These are phyloP conservation scores for Pachycephus smyrnensis DNA, from an alignment of 2,888 invertebrate genomes.

Conservation along the genomic window DNA sequence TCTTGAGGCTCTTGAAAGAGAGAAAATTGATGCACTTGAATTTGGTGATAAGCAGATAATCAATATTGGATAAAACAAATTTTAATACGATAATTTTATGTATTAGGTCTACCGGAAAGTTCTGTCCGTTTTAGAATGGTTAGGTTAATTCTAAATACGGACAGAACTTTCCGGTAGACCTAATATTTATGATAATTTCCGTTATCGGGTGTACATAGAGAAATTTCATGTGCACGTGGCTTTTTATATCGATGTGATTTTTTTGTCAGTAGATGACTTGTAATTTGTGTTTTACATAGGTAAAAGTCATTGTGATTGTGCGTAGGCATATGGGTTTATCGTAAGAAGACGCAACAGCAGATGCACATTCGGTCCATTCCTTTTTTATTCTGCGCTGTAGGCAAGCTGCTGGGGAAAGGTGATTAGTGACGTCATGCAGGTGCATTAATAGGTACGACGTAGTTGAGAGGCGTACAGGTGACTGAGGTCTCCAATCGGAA, in stretches of 20 bases:
- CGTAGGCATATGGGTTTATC: not conserved
- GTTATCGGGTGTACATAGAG: not conserved
- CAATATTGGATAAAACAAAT: not conserved
- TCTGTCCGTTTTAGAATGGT: too few relatives aligned
- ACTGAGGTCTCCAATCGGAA: slow-evolving; percentile 60
- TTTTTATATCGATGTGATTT: not conserved
- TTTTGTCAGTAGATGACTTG: too few relatives aligned
- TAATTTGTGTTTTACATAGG: not conserved
- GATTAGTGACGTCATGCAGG: slow-evolving; percentile 59
- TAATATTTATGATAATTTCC: not conserved
- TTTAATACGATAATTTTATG: not conserved
- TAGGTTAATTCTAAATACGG: too few relatives aligned
- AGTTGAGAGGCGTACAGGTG: slow-evolving; percentile 50
- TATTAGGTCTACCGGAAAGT: too few relatives aligned
- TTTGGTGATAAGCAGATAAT: not conserved
- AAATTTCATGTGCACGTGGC: not conserved
- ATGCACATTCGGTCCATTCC: not conserved
- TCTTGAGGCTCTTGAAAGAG: not conserved
- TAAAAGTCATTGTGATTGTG: not conserved
- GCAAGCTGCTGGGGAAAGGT: slow-evolving; percentile 33
- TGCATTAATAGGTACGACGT: slow-evolving; percentile 52
- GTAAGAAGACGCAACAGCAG: not conserved
- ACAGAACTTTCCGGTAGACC: too few relatives aligned
- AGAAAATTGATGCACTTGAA: not conserved
- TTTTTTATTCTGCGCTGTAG: not conserved